Percentiles rank a stretch among this genome's conserved stretches.
These are phyloP conservation scores for Glomeris maerens DNA, from an alignment of 1,140 invertebrate species.

Conservation along the genomic window DNA sequence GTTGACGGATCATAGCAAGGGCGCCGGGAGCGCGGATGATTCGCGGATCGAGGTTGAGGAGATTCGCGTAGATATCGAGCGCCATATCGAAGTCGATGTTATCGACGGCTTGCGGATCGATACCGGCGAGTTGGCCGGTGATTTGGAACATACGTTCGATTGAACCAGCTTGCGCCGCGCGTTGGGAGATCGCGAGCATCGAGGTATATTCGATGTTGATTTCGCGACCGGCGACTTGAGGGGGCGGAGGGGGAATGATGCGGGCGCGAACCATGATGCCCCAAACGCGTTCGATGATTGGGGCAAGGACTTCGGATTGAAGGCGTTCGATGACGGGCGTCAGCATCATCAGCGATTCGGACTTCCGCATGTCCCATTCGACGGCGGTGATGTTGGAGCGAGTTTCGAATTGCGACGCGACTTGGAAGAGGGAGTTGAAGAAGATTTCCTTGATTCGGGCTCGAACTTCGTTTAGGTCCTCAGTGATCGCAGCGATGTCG, in stretches of 20 bases:
- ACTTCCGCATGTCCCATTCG: neutral
- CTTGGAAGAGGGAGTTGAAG: neutral
- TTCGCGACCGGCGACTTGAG: neutral
- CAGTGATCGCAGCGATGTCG: neutral
- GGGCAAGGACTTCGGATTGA: neutral
- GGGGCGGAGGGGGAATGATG: neutral
- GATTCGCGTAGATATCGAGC: neutral
- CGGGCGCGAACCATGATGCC: neutral
- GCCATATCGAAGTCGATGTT: neutral
- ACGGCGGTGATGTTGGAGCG: neutral
- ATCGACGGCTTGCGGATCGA: neutral
- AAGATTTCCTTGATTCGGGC: neutral
- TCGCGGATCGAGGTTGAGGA: neutral
- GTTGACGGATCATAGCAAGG: neutral
- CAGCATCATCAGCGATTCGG: neutral
- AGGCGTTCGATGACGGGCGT: neutral
- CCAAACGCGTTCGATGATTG: neutral
- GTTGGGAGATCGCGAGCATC: neutral
- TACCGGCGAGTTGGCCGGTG: neutral
- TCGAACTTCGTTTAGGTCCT: neutral
- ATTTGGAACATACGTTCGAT: neutral
- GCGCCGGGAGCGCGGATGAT: neutral
- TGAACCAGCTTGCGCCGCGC: neutral
- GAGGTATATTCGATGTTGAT: neutral
- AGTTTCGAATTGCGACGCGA: neutral